Conservation (phyloP, 2,888 invertebrate species). For the Bellardia pandia region DNA sequence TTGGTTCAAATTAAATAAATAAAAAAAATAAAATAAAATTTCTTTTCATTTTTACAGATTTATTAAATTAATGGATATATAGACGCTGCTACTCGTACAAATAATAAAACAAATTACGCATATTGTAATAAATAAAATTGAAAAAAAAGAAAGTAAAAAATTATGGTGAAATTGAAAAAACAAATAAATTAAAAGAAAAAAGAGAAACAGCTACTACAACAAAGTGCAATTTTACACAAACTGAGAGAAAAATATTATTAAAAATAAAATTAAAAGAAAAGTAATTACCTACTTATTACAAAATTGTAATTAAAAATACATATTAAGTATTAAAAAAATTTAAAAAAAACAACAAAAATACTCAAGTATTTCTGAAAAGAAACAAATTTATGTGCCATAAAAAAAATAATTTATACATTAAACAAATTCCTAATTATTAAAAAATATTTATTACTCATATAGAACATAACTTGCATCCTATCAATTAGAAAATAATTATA, state of each 20-base stretch:
- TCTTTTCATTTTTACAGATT: constrained; percentile 68
- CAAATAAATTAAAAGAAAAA: constrained; percentile 36
- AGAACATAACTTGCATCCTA: constrained; percentile 66
- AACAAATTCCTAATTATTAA: constrained; percentile 52
- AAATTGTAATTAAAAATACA: constrained; percentile 45
- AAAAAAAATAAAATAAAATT: constrained; percentile 52
- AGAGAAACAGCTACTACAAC: constrained; percentile 56
- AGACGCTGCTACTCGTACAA: constrained; percentile 51
- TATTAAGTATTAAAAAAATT: constrained; percentile 52
- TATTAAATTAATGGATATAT: constrained; percentile 61
- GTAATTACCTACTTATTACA: constrained; percentile 62
- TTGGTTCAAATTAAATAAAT: constrained; percentile 70
- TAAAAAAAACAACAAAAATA: constrained; percentile 61
- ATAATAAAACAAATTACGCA: constrained; percentile 49
- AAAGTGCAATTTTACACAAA: constrained; percentile 59
- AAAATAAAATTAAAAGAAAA: constrained; percentile 33
- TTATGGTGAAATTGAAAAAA: constrained; percentile 57
- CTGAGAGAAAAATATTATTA: constrained; percentile 8
- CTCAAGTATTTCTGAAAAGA: constrained; percentile 64
- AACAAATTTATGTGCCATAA: constrained; percentile 74
- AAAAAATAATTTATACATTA: constrained; percentile 57
- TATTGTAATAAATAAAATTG: constrained; percentile 44
- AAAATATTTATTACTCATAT: constrained; percentile 47
- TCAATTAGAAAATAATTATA: constrained; percentile 51
- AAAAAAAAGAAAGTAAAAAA: constrained; percentile 50